Percentiles rank a stretch among this genome's conserved stretches.
Conservation (phyloP, 2,113 vertebrate genomes). For the Dicrurus megarhynchus region DNA sequence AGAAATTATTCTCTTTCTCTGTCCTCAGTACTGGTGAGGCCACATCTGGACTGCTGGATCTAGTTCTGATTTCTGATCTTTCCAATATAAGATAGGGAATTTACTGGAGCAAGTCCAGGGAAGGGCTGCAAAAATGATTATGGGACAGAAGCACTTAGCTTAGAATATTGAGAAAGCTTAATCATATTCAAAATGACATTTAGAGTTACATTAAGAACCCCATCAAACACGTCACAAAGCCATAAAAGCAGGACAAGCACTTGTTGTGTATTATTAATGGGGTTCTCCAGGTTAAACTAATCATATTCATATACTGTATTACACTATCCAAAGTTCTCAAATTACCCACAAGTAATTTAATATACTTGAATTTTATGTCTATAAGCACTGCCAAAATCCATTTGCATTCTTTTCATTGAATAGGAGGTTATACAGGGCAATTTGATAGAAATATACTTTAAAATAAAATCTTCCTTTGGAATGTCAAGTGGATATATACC, state of each 20-base stretch:
- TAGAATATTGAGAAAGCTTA: neutral
- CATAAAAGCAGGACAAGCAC: neutral
- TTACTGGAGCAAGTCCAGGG: neutral
- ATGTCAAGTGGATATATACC: neutral
- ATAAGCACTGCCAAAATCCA: slow-evolving; percentile 17
- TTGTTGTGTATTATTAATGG: slow-evolving; percentile 48
- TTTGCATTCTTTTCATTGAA: slow-evolving; percentile 31
- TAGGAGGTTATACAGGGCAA: neutral
- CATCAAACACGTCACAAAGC: neutral
- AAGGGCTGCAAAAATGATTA: neutral
- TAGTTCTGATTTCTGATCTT: neutral
- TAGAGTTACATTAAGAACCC: neutral
- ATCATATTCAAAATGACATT: slow-evolving; percentile 12
- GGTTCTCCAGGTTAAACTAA: slow-evolving; percentile 52
- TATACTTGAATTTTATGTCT: neutral
- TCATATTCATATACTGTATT: slow-evolving; percentile 37
- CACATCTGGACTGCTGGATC: neutral
- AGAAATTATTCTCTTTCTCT: neutral
- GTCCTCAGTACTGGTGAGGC: neutral
- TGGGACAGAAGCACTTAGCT: neutral
- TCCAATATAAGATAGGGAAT: neutral
- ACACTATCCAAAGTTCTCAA: slow-evolving; percentile 36
- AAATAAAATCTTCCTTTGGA: neutral
- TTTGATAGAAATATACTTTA: neutral
- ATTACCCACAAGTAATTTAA: slow-evolving; percentile 58